These are phyloP conservation scores for Diaphora mendica DNA, from an alignment of 2,888 invertebrate genomes.

Conservation along the genomic window DNA sequence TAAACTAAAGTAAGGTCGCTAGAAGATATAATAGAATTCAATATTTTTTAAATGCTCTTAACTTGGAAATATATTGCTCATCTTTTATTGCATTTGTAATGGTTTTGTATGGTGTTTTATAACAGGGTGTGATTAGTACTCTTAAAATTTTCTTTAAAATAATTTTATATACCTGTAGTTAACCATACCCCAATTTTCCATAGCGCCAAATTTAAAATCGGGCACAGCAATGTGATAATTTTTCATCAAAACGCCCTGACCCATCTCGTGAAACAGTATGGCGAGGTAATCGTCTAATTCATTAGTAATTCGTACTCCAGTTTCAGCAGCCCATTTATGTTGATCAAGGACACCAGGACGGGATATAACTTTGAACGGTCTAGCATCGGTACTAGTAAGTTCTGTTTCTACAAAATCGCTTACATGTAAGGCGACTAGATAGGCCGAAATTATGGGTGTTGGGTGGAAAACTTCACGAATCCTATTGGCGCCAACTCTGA, in stretches of 20 bases:
- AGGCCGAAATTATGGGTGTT: slow-evolving; percentile 91
- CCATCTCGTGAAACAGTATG: slow-evolving; percentile 84
- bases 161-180: slow-evolving; percentile 76
- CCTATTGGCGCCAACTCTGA: slow-evolving; percentile 56
- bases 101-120: no score
- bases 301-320: slow-evolving; percentile 79
- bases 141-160: no score
- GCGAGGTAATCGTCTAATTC: slow-evolving; percentile 87
- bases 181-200: slow-evolving; percentile 95
- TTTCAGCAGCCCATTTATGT: slow-evolving; percentile 78
- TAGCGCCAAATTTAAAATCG: slow-evolving; percentile 92
- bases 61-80: no score
- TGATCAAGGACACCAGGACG: slow-evolving; percentile 70
- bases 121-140: no score
- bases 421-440: slow-evolving; percentile 93
- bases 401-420: slow-evolving; percentile 88
- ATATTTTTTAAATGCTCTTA: no score
- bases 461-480: slow-evolving; percentile 78
- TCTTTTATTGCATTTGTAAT: no score
- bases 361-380: slow-evolving; percentile 75
- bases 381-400: slow-evolving; percentile 85
- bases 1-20: no score
- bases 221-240: slow-evolving; percentile 92
- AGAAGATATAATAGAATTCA: no score
- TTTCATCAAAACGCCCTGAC: slow-evolving; percentile 79